Evolutionary conservation across 2,113 vertebrate genomes (phyloP), one percentile per base, ranked within the genome.

Genomic region (Lutjanus erythropterus): DNA sequence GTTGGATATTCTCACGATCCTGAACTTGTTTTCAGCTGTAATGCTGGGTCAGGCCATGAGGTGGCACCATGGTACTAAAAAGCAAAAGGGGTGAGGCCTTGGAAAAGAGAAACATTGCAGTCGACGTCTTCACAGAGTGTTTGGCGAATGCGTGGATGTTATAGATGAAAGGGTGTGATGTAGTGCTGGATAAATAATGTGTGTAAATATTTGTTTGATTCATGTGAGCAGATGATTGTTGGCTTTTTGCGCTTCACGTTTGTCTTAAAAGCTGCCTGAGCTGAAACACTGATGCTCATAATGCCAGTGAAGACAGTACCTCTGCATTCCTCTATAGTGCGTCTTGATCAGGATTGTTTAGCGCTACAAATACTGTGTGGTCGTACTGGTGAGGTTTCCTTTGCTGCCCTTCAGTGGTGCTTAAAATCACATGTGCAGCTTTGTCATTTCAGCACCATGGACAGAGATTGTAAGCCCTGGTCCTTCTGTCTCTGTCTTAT

Each of bases 11-110:
- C 21, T 64, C 19, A 10, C 35, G 15, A 1, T 2, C 27, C 21
- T n/a, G n/a, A n/a, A 50, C 16, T 2, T 42, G 8, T 27, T 14
- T 33, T 35, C 0, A 42, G 1, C 11, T 84, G 78, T 65, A 83
- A 53, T 78, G 29, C 3, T 10, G 2, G 5, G 0, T 15, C 7
- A 3, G 7, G 23, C 75, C 92, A 87, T 21, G 14, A 64, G 91
- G 84, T 69, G 92, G 90, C 14, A 3, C 56, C 80, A 60, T 78
- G 6, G 65, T 35, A 27, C 68, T 16, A 60, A 15, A 78, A 79
- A 84, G 39, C 12, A 78, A 84, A 59, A 78, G 25, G 86, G 90
- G 89, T 86, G 88, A 87, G 83, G 88, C 47, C 35, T 16, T 12
- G 9, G 70, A 27, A 46, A 47, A 55, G 6, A 81, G 3, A 18